Conservation (phyloP, 1,140 invertebrate species). For the Odontomachus brunneus region DNA sequence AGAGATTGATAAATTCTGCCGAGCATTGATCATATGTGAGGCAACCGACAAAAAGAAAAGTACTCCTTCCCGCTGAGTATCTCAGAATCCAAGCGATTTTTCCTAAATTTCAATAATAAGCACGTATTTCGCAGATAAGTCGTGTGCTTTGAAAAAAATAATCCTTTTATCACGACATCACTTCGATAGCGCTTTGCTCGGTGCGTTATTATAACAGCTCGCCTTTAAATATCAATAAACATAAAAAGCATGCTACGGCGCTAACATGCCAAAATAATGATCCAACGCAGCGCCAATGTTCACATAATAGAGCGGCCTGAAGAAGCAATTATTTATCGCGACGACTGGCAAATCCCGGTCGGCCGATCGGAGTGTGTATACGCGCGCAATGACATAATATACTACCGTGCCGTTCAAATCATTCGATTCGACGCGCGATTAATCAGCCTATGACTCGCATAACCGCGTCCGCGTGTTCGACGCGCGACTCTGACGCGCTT, state of each 20-base stretch:
- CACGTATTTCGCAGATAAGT: too few relatives aligned
- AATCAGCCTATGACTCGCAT: constrained; percentile 67
- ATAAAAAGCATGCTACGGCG: neutral
- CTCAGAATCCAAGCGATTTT: too few relatives aligned
- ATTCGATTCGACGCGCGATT: constrained; percentile 70
- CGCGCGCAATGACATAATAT: constrained; percentile 41
- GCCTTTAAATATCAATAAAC: constrained; percentile 39
- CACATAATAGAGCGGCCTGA: constrained; percentile 50
- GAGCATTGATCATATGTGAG: neutral
- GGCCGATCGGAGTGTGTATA: neutral
- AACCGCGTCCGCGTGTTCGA: constrained; percentile 36
- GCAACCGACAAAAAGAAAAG: neutral
- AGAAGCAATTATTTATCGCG: constrained; percentile 58
- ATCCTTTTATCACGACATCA: neutral
- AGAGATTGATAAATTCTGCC: constrained; percentile 15
- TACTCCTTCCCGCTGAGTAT: too few relatives aligned
- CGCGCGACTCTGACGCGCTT: neutral
- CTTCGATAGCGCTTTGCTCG: neutral
- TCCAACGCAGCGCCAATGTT: constrained; percentile 7
- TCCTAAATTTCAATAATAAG: too few relatives aligned
- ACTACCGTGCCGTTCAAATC: constrained; percentile 55
- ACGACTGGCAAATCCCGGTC: constrained; percentile 14
- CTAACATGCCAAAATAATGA: constrained; percentile 37
- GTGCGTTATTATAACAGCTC: neutral
- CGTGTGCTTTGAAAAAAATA: too few relatives aligned